Conservation (phyloP, 2,113 vertebrate species). For the Pithys albifrons region DNA sequence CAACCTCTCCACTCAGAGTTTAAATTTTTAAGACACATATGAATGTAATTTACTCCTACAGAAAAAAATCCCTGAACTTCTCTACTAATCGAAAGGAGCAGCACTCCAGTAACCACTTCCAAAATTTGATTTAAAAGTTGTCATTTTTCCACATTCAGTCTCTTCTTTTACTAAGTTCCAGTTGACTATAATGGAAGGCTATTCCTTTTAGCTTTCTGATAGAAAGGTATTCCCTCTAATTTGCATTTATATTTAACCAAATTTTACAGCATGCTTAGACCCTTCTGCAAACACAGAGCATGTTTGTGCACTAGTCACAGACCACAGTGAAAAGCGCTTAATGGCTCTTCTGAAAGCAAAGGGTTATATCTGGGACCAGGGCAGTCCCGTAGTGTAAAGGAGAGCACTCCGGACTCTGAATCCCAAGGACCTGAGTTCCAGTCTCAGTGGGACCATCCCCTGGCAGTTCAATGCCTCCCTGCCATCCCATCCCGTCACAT, state of each 20-base stretch:
- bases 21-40: neutral
- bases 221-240: neutral
- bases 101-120: neutral
- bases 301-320: neutral
- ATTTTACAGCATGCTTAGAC: neutral
- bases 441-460: too few species aligned
- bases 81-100: neutral
- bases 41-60: neutral
- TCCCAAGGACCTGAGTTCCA: too few species aligned
- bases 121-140: neutral
- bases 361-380: neutral
- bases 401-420: too few species aligned
- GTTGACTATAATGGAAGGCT: neutral
- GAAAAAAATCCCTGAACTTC: neutral
- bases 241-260: fast-evolving
- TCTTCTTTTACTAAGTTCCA: neutral
- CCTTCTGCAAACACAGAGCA: fast-evolving
- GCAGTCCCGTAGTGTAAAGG: too few species aligned
- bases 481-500: too few species aligned
- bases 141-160: neutral
- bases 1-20: neutral
- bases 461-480: too few species aligned
- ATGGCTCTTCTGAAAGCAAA: neutral
- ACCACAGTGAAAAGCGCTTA: neutral
- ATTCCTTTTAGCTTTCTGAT: neutral